Base-by-base conservation (phyloP, 2,113 vertebrate genomes). In the Amia ocellicauda region DNA sequence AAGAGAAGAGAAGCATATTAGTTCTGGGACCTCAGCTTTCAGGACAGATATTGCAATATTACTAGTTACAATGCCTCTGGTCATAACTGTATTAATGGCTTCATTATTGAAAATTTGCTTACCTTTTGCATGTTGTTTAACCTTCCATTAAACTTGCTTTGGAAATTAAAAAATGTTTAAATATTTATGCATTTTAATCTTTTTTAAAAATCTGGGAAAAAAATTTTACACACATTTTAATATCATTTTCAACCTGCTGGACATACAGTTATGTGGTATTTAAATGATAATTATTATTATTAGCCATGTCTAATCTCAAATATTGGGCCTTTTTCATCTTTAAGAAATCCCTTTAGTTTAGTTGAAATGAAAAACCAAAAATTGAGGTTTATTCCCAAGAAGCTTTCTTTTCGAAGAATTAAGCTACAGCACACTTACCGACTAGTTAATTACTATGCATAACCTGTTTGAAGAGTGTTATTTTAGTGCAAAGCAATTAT, bases 1-100 rank as follows among this genome's bases (percentile, higher is more conserved):
- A 63, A 19, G 50, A 56, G 60, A 60, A 68, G 27, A 51, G 41
- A 53, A 65, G 27, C 49, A 62, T 71, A 71, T 71, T 69, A 64
- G 54, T 51, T 69, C 59, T 42, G 62, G 65, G 62, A 71, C 62
- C 20, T 47, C 31, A 3, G 45, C 45, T 70, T 62, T 24, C 53
- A 13, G 45, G 53, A 28, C 31, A 16, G 28, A 66, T 60, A 51
- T 66, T 66, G 45, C 36, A 58, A 53, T 70, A 49, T 29, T 28
- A 62, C 43, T 49, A 61, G 65, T 53, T 47, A 27, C 24, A 29
- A 10, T 10, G 58, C 65, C 58, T n/a, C 20, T 40, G 58, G 65
- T 45, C 52, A 61, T 31, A 55, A 49, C 22, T 61, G 26, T 52
- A 66, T 66, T 62, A 56, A 70, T 41, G 59, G 31, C 53, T 52